These are phyloP conservation scores for Pemphigus obesinymphae DNA, from an alignment of 1,140 invertebrate genomes.

Conservation along the genomic window DNA sequence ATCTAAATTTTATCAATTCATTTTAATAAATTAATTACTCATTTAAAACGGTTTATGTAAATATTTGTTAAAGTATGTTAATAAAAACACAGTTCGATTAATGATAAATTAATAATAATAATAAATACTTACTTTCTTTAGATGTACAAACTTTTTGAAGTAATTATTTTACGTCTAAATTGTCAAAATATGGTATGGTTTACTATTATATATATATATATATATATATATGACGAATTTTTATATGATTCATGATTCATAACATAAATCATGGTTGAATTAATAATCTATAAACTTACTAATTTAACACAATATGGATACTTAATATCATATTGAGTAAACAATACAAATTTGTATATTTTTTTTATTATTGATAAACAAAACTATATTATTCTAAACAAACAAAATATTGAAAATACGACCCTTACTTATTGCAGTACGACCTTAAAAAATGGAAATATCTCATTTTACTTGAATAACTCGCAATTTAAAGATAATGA, in stretches of 20 bases:
- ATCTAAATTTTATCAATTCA: too few species aligned
- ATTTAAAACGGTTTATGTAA: too few species aligned
- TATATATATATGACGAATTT: too few species aligned
- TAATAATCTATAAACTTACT: too few species aligned
- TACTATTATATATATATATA: background rate
- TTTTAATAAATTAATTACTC: too few species aligned
- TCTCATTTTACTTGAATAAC: background rate
- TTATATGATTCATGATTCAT: background rate
- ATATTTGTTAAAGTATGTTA: too few species aligned
- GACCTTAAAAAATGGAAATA: background rate
- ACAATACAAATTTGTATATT: background rate
- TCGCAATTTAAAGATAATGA: background rate
- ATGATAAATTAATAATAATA: too few species aligned
- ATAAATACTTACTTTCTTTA: too few species aligned
- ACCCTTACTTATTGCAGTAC: background rate
- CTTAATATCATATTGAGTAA: background rate
- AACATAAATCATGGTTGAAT: background rate
- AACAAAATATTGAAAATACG: background rate
- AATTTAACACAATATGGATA: too few species aligned
- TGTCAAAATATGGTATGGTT: background rate
- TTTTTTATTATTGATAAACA: background rate
- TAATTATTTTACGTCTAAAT: background rate
- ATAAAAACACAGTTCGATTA: too few species aligned
- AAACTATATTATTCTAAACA: background rate
- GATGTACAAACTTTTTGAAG: background rate